These are phyloP conservation scores for Phanerotoma sp. DNA, from an alignment of 2,888 invertebrate species.

Conservation along the genomic window DNA sequence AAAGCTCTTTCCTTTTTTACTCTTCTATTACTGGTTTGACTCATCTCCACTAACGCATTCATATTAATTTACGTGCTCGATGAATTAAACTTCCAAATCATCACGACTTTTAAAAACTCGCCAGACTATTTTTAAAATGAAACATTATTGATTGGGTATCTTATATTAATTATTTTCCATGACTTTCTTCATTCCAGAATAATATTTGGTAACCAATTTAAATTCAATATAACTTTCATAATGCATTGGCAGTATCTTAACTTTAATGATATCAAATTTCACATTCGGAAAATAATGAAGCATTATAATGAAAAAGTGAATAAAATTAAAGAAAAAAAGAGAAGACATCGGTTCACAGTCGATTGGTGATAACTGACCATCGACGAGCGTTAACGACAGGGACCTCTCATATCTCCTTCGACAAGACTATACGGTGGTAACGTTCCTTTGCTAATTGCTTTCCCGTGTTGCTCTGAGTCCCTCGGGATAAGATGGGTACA, in stretches of 20 bases:
- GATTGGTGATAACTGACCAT: constrained; percentile 26
- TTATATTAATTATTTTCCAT: no score
- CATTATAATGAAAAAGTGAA: background rate
- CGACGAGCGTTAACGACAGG: constrained; percentile 11
- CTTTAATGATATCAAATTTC: no score
- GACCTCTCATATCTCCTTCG: constrained; percentile 28
- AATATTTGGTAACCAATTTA: no score
- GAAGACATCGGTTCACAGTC: background rate
- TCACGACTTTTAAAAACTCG: constrained; percentile 31
- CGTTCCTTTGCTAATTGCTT: constrained; percentile 55
- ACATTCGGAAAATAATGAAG: no score
- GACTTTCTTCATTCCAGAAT: no score
- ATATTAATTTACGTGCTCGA: constrained; percentile 50
- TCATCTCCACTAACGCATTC: constrained; percentile 40
- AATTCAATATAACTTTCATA: no score
- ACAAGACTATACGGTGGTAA: constrained; percentile 41
- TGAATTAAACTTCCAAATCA: constrained; percentile 53
- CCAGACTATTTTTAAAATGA: no score
- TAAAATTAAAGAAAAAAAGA: background rate
- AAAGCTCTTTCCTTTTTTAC: constrained; percentile 30
- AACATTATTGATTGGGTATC: no score
- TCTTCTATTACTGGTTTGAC: constrained; percentile 19
- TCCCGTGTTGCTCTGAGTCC: constrained; percentile 54
- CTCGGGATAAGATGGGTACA: constrained; percentile 47
- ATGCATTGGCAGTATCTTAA: no score